phyloP scores from a whole-genome alignment of 2,888 invertebrate genomes.

The Leucophenga montana region DNA sequence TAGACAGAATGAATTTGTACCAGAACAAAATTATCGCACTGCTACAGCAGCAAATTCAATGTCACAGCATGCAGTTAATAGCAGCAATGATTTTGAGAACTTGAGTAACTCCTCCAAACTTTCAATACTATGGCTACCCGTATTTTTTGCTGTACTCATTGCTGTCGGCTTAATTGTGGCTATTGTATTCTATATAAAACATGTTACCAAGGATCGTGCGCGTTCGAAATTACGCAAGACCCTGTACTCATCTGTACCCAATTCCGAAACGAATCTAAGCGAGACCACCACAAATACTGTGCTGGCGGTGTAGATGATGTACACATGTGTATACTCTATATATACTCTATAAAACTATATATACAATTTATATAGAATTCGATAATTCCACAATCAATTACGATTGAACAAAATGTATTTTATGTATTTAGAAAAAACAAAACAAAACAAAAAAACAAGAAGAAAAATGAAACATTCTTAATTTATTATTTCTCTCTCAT shows the following conservation, averaged over 20 bases:
- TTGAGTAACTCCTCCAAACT: background rate
- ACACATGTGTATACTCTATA: background rate
- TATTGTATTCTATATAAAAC: background rate
- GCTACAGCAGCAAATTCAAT: slow-evolving; percentile 26
- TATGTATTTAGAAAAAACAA: too few species aligned
- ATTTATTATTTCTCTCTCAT: too few species aligned
- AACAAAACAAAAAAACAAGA: too few species aligned
- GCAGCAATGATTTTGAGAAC: slow-evolving; percentile 9
- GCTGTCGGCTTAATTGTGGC: background rate
- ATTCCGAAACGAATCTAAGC: slow-evolving; percentile 62
- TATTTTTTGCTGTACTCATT: background rate
- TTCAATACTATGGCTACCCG: background rate
- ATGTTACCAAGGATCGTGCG: slow-evolving; percentile 31
- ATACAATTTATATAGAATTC: too few species aligned
- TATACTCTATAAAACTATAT: too few species aligned
- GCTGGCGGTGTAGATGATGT: slow-evolving; percentile 39
- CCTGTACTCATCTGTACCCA: slow-evolving; percentile 62
- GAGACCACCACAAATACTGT: slow-evolving; percentile 50
- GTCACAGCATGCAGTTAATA: slow-evolving; percentile 34
- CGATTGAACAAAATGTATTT: too few species aligned
- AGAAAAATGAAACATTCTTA: too few species aligned
- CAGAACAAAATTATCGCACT: slow-evolving; percentile 39
- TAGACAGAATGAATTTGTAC: slow-evolving; percentile 34
- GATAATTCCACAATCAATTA: too few species aligned
- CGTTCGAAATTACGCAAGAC: slow-evolving; percentile 43